A percentile compares a stretch with the other conserved stretches of the same genome.
phyloP scores from a whole-genome alignment of 2,797 vertebrate species.

The Falco naumanni region DNA sequence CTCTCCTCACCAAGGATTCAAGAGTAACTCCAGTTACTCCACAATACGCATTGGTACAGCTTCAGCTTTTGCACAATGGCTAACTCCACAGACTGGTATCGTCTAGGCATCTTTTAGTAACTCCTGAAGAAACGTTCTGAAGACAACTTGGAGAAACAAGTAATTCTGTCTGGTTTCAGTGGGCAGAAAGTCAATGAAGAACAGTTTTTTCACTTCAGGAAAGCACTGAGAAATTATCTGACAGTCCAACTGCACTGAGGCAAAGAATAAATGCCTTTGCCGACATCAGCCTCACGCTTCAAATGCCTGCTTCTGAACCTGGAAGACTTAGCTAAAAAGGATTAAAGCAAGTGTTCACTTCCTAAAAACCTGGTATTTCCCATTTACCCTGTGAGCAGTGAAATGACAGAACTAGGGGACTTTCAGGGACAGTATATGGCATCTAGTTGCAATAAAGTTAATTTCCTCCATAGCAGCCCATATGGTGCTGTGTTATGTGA shows the following conservation, averaged over 20 bases:
- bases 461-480: neutral
- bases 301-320: neutral
- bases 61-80: neutral
- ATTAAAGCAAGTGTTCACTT: neutral
- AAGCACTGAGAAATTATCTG: neutral
- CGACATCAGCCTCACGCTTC: neutral
- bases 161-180: conserved; percentile 15
- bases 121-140: neutral
- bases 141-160: neutral
- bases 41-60: neutral
- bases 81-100: neutral
- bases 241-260: neutral
- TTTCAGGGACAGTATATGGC: neutral
- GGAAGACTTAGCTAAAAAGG: neutral
- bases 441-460: neutral
- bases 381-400: neutral
- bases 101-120: neutral
- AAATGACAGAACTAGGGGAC: neutral
- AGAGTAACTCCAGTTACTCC: neutral
- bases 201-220: conserved; percentile 18
- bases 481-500: neutral
- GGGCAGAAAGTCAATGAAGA: conserved; percentile 20
- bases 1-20: neutral
- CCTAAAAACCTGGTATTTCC: neutral
- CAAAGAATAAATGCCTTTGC: neutral